phyloP scores from a whole-genome alignment of 2,888 invertebrate genomes.

The Adelphocoris suturalis region DNA sequence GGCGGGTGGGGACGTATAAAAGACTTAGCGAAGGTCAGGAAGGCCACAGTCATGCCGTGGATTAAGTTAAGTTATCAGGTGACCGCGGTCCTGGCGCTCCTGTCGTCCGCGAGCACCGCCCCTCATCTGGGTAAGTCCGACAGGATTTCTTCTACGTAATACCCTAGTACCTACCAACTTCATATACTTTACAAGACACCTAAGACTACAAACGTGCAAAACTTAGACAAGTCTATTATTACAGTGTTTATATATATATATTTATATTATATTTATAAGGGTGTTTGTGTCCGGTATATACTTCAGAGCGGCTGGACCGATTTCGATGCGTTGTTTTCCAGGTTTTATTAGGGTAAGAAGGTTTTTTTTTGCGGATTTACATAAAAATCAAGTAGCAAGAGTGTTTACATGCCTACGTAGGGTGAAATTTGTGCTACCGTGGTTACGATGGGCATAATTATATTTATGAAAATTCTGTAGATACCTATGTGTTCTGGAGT shows the following conservation, averaged over 20 bases:
- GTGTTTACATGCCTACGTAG: too few relatives aligned
- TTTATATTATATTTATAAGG: background rate
- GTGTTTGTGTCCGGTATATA: too few relatives aligned
- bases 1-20: conserved; percentile 39
- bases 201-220: background rate
- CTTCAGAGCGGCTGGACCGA: too few relatives aligned
- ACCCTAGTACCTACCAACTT: background rate
- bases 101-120: background rate
- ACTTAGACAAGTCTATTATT: background rate
- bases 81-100: conserved; percentile 21
- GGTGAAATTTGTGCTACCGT: too few relatives aligned
- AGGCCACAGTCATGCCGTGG: conserved; percentile 46
- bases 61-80: conserved; percentile 48
- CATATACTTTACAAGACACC: background rate
- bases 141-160: background rate
- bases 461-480: too few relatives aligned
- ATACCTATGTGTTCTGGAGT: too few relatives aligned
- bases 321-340: too few relatives aligned
- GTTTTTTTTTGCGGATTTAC: too few relatives aligned
- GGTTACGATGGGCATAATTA: too few relatives aligned
- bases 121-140: conserved; percentile 4
- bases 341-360: too few relatives aligned
- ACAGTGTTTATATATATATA: background rate
- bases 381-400: too few relatives aligned
- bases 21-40: conserved; percentile 48